A percentile compares a stretch with the other conserved stretches of the same genome.
These are phyloP conservation scores for Apeira syringaria DNA, from an alignment of 2,888 invertebrate genomes.

Conservation along the genomic window DNA sequence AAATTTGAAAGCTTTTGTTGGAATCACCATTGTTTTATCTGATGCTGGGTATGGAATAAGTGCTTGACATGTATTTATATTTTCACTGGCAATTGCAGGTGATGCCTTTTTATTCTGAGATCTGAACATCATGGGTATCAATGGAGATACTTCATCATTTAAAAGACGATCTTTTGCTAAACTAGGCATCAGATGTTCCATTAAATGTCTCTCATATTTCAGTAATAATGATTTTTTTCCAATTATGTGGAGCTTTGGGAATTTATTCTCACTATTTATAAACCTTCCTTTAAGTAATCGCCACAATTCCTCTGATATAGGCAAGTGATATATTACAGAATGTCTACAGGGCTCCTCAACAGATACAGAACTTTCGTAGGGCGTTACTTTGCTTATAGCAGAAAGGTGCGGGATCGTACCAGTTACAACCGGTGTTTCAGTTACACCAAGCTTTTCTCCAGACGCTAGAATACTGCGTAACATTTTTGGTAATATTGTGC, in stretches of 20 bases:
- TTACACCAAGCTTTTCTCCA: conserved; percentile 23
- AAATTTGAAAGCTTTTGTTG: conserved; percentile 20
- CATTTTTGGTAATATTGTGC: conserved; percentile 63
- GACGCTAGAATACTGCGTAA: conserved; percentile 46
- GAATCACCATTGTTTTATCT: conserved; percentile 17
- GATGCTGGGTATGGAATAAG: conserved; percentile 35
- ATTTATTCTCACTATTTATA: conserved; percentile 9
- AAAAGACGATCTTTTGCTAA: conserved; percentile 17
- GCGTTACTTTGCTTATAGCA: conserved; percentile 41
- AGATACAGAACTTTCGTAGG: conserved; percentile 23
- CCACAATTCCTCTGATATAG: conserved; percentile 26
- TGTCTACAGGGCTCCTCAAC: conserved; percentile 10
- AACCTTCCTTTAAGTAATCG: conserved; percentile 34
- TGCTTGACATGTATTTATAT: conserved; percentile 30
- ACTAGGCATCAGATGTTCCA: conserved; percentile 23
- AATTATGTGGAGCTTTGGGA: conserved; percentile 1
- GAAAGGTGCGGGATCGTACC: conserved; percentile 40
- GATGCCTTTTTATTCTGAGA: neutral
- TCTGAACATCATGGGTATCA: neutral
- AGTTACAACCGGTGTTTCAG: conserved; percentile 30
- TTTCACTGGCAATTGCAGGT: neutral
- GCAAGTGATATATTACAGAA: conserved; percentile 14
- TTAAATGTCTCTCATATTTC: conserved; percentile 6
- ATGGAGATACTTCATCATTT: conserved; percentile 2
- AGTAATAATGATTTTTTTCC: neutral